Evolutionary conservation across 1,140 invertebrate species (phyloP).

Genomic region (Tetranychus urticae): DNA sequence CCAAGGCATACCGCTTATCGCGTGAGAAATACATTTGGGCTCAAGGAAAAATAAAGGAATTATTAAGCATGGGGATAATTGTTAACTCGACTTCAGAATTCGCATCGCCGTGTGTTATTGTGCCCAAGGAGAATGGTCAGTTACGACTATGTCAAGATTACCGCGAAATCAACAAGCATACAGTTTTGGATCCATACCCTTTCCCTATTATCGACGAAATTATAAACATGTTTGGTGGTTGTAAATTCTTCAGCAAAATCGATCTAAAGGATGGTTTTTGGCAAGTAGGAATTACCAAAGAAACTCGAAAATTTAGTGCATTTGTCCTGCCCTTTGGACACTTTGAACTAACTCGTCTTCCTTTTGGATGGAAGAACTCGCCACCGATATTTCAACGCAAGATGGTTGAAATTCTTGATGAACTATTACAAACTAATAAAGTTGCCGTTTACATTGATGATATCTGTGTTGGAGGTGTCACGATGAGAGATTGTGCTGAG

Average conservation of each 20-base stretch:
- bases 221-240: neutral
- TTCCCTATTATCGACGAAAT: neutral
- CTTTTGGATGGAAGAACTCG: slow-evolving; percentile 1
- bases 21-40: too few species aligned
- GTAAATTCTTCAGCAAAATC: neutral
- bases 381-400: neutral
- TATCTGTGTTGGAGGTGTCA: neutral
- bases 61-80: neutral
- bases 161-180: neutral
- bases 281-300: neutral
- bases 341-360: neutral
- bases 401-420: neutral
- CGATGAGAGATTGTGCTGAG: neutral
- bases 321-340: neutral
- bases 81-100: neutral
- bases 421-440: neutral
- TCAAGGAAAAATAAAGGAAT: neutral
- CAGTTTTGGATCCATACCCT: neutral
- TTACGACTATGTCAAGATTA: neutral
- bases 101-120: neutral
- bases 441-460: neutral
- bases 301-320: neutral
- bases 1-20: too few species aligned
- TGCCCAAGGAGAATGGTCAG: neutral
- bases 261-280: slow-evolving; percentile 3